These are phyloP conservation scores for Clusia tigrina DNA, from an alignment of 2,888 invertebrate genomes.

Conservation along the genomic window DNA sequence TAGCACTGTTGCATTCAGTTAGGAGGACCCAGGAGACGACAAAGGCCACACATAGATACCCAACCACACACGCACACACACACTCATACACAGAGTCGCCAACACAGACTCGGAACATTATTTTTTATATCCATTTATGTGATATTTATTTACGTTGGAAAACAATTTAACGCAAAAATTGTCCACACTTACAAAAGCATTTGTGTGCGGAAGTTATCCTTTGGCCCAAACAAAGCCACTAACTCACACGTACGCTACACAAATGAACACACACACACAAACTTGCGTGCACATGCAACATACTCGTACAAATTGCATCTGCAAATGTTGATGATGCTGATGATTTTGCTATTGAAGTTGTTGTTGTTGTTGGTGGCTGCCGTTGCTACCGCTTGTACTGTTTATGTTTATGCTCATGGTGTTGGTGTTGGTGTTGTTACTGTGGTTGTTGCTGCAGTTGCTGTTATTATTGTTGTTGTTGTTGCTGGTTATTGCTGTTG, in stretches of 20 bases:
- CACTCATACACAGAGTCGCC: too few relatives aligned
- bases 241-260: too few relatives aligned
- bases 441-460: constrained; percentile 10
- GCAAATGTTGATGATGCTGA: constrained; percentile 8
- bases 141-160: constrained; percentile 54
- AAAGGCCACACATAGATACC: too few relatives aligned
- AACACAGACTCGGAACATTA: too few relatives aligned
- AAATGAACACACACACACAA: constrained; percentile 31
- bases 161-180: constrained; percentile 56
- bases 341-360: constrained; percentile 19
- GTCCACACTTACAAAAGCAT: constrained; percentile 43
- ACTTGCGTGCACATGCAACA: constrained; percentile 21
- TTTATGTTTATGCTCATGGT: constrained; percentile 10
- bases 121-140: constrained; percentile 23
- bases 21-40: not conserved
- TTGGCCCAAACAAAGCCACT: too few relatives aligned
- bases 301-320: constrained; percentile 23
- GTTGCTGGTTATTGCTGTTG: constrained; percentile 44
- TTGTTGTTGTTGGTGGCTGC: constrained; percentile 7
- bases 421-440: constrained; percentile 16
- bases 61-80: not conserved
- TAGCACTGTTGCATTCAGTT: constrained; percentile 5
- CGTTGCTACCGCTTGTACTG: constrained; percentile 21
- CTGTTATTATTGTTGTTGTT: constrained; percentile 42
- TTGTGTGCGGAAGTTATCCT: constrained; percentile 49